Conservation (phyloP, 2,888 invertebrate species). For the Mesodorylaimus sp. region DNA sequence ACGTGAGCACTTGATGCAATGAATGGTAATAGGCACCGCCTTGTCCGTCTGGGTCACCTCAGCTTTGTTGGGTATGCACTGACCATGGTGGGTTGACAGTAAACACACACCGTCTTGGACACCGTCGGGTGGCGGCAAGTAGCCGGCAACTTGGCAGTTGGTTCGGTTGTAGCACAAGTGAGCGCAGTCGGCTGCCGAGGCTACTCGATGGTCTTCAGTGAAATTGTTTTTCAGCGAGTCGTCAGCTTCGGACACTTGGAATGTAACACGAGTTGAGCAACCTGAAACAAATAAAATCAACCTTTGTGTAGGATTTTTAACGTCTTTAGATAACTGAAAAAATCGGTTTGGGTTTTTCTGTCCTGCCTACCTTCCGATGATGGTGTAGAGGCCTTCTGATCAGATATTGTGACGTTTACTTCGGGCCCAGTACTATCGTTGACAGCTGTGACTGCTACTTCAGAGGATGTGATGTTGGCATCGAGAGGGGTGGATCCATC, state of each 20-base stretch:
- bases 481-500: too few relatives aligned
- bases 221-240: neutral
- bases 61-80: neutral
- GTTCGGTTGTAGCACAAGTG: neutral
- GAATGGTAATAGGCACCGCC: neutral
- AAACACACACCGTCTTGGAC: neutral
- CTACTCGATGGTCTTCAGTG: neutral
- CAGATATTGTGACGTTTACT: too few relatives aligned
- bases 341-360: too few relatives aligned
- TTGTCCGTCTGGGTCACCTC: neutral
- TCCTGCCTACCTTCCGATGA: too few relatives aligned
- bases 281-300: too few relatives aligned
- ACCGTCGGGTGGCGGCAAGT: neutral
- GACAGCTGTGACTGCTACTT: too few relatives aligned
- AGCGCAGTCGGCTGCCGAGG: conserved; percentile 3
- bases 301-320: too few relatives aligned
- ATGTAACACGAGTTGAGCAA: neutral
- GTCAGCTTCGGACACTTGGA: neutral
- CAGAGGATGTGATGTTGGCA: too few relatives aligned
- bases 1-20: conserved; percentile 3
- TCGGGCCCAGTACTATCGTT: too few relatives aligned
- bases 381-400: too few relatives aligned
- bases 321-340: too few relatives aligned
- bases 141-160: neutral
- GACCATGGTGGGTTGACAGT: neutral